Evolutionary conservation across 2,888 invertebrate genomes (phyloP), one percentile per base, ranked within the genome.

Genomic region (Notodonta dromedarius): DNA sequence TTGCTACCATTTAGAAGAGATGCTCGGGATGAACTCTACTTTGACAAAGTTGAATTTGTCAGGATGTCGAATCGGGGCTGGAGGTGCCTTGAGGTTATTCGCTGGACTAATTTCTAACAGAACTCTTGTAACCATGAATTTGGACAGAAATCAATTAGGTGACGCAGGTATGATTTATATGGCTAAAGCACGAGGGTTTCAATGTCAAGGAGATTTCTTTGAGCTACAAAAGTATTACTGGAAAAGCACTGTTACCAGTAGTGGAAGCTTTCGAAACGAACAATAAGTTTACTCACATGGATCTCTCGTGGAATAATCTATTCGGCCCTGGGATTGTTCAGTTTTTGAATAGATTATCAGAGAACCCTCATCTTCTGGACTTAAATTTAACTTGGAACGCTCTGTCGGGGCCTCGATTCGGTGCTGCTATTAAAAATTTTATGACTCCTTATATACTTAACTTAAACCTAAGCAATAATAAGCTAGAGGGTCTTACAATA

Each of bases 241-340:
- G 70, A 5, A 67, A 70, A 13, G 63, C 83, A 0, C 70, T 79
- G 0, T 4, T 63, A 12, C 57, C 64, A 9, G 64, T 87, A 4
- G 63, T 67, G 4, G 75, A 77, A n/a, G 82, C 82, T 5, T 70
- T 87, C 1, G 78, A 80, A 60, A 60, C 56, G 4, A 74, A 79
- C 59, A 80, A 83, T 52, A 75, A 65, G 16, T 65, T 79, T 12
- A 83, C 79, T 2, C 77, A 80, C 59, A 68, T 85, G n/a, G 78
- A 87, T 66, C 51, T 86, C 16, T 86, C 85, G 0, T 83, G 84
- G 84, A 87, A 86, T 62, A 76, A 75, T 39, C 70, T 85, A 56
- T 63, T 59, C 62, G 61, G 66, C 5, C 60, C 65, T 58, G 71
- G 74, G n/a, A 9, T 62, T 0, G 4, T 40, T 44, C 48, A 35